Base-by-base conservation (phyloP, 2,797 vertebrate species). In the Selene dorsalis region DNA sequence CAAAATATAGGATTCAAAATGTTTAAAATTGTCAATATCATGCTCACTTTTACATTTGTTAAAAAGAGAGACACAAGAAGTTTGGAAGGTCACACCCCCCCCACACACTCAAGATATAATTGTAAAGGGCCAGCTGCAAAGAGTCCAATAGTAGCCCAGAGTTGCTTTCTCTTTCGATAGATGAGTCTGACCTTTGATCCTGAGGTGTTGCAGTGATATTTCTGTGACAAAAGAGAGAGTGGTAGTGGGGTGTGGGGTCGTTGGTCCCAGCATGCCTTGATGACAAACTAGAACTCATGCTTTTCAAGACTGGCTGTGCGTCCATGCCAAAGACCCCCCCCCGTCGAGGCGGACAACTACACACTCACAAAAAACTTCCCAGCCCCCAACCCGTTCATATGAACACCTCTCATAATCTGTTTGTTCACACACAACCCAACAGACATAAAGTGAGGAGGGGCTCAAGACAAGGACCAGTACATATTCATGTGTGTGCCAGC, bases 221-320 rank as follows among this genome's bases (percentile, higher is more conserved):
- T 71, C 57, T 70, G 53, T 82, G 60, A 47, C 59, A 77, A 77
- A 86, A 53, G 38, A n/a, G 8, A 69, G 56, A 60, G 45, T 30
- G 58, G 26, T 47, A 71, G 17, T 28, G 73, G 39, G 52, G 58
- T 26, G 71, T 57, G 48, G 39, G 63, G 56, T 32, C 65, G 48
- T n/a, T 26, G 43, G 56, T 69, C 80, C 77, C 77, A 73, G 50
- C 67, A 59, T 64, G 63, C 53, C 65, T 16, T 72, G 52, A 60
- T 82, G 63, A 86, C 86, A 84, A 91, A 89, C 65, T 73, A 66
- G 38, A 74, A 59, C 47, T 82, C 32, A 8, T 75, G 57, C 69
- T 78, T 73, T 82, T 68, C 71, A 77, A 70, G 58, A 84, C 70
- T 20, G 20, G 53, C 52, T 77, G 77, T 72, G 77, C 75, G 69